phyloP scores from a whole-genome alignment of 1,140 invertebrate species.

The Zophobas morio region DNA sequence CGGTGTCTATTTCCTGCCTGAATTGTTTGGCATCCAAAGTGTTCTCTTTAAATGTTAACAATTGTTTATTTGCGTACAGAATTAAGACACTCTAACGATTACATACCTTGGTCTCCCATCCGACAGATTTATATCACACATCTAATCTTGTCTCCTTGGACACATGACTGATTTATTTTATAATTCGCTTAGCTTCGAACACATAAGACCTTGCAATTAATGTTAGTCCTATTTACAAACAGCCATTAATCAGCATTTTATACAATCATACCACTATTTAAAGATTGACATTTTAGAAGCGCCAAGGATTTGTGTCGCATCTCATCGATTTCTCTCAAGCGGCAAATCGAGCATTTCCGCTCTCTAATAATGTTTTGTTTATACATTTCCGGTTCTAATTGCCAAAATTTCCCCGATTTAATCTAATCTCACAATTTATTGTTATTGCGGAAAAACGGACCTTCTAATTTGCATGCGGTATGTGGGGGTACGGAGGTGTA shows the following conservation, averaged over 20 bases:
- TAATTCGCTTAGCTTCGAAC: slow-evolving; percentile 20
- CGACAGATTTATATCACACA: slow-evolving; percentile 41
- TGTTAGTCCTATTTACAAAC: slow-evolving; percentile 27
- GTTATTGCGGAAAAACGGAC: neutral
- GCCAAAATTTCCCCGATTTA: neutral
- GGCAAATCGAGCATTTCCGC: slow-evolving; percentile 16
- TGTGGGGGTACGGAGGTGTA: slow-evolving; percentile 4
- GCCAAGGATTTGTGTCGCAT: slow-evolving; percentile 18
- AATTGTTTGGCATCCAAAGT: slow-evolving; percentile 46
- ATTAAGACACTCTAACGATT: slow-evolving; percentile 45
- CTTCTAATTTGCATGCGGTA: neutral
- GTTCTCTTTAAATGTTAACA: slow-evolving; percentile 47
- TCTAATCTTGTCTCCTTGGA: slow-evolving; percentile 30
- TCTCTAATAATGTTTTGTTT: slow-evolving; percentile 21
- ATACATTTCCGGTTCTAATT: slow-evolving; percentile 13
- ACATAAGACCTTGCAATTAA: slow-evolving; percentile 13
- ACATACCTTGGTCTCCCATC: slow-evolving; percentile 19
- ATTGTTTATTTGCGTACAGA: slow-evolving; percentile 48
- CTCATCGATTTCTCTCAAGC: slow-evolving; percentile 7
- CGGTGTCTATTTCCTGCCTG: slow-evolving; percentile 33
- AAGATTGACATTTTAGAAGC: slow-evolving; percentile 36
- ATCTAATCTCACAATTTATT: slow-evolving; percentile 3
- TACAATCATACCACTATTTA: neutral
- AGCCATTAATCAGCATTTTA: slow-evolving; percentile 2
- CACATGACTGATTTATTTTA: slow-evolving; percentile 43